Conservation (phyloP, 1,140 invertebrate species). For the Dermatophagoides farinae region DNA sequence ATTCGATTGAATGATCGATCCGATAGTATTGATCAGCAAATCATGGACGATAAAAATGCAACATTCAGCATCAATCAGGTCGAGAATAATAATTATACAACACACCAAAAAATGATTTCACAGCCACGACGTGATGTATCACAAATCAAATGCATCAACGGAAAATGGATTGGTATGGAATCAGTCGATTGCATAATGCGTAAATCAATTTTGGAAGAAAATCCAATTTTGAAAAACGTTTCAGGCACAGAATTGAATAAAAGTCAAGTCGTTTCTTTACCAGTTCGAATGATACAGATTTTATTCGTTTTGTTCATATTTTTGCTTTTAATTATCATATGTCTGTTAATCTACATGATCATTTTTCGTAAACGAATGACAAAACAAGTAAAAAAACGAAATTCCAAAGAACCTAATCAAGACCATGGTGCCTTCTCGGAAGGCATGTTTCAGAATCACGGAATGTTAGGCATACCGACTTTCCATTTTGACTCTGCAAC, state of each 20-base stretch:
- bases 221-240: neutral
- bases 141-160: neutral
- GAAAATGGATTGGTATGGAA: slow-evolving; percentile 1
- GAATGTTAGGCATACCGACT: no score
- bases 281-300: neutral
- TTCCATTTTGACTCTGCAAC: neutral
- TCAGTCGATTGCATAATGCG: neutral
- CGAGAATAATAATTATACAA: neutral
- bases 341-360: neutral
- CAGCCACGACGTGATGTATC: neutral
- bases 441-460: neutral
- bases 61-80: neutral
- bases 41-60: neutral
- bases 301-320: slow-evolving; percentile 4
- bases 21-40: neutral
- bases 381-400: neutral
- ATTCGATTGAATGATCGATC: neutral
- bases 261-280: neutral
- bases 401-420: neutral
- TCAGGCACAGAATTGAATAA: neutral
- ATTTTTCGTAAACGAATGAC: slow-evolving; percentile 3
- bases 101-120: neutral
- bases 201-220: neutral
- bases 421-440: neutral
- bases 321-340: neutral